Evolutionary conservation across 2,113 vertebrate genomes (phyloP).

Genomic region (Microtus pennsylvanicus): DNA sequence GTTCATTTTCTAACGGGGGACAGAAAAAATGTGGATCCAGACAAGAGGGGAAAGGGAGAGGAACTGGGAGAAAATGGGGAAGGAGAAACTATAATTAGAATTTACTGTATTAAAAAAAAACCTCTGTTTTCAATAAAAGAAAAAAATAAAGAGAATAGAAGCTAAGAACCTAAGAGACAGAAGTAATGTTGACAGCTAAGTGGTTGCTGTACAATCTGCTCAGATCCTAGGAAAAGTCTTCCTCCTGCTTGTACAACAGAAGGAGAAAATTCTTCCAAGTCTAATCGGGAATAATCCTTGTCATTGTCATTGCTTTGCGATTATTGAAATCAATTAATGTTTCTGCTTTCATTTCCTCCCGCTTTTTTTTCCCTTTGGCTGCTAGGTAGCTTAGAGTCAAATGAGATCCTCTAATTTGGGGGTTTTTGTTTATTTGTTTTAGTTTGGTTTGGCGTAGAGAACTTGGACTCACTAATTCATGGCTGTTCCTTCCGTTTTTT

Average conservation of each 20-base stretch:
- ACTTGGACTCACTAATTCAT: background rate
- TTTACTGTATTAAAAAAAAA: background rate
- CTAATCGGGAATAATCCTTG: background rate
- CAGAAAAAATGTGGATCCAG: background rate
- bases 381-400: background rate
- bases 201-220: background rate
- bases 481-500: background rate
- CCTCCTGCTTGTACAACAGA: background rate
- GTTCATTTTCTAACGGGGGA: background rate
- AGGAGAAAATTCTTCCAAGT: constrained; percentile 12
- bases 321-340: constrained; percentile 40
- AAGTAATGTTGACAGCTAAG: background rate
- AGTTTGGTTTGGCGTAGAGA: background rate
- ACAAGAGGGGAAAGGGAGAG: background rate
- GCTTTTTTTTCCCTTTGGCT: background rate
- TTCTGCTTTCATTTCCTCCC: background rate
- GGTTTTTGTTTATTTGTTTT: background rate
- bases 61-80: background rate
- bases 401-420: background rate
- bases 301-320: constrained; percentile 14
- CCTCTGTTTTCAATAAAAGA: background rate
- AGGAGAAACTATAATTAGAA: background rate
- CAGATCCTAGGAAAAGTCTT: background rate
- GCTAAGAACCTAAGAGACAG: background rate
- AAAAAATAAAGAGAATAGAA: background rate